These are phyloP conservation scores for Halesus radiatus DNA, from an alignment of 1,140 invertebrate species.

Conservation along the genomic window DNA sequence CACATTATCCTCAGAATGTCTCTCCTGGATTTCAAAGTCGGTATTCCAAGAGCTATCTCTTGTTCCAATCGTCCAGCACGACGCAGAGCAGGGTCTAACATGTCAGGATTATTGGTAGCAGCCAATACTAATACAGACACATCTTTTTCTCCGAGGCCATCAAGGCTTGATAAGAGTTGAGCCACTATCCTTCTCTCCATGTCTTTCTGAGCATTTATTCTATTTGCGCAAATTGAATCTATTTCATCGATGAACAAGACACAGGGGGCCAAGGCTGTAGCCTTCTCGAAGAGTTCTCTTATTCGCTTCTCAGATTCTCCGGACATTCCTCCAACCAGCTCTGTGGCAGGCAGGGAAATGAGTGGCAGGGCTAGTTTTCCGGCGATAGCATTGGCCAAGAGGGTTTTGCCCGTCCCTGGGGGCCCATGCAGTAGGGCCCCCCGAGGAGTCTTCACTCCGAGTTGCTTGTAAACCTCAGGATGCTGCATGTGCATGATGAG, in stretches of 20 bases:
- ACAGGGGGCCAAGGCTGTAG: slow-evolving; percentile 80
- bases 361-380: slow-evolving; percentile 81
- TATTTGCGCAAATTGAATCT: slow-evolving; percentile 89
- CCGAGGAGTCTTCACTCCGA: slow-evolving; percentile 86
- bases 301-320: slow-evolving; percentile 96
- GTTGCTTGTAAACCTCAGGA: slow-evolving; percentile 83
- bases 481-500: slow-evolving; percentile 87
- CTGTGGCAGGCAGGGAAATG: slow-evolving; percentile 89
- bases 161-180: slow-evolving; percentile 90
- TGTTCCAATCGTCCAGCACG: slow-evolving; percentile 93
- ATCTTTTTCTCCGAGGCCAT: slow-evolving; percentile 80
- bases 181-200: slow-evolving; percentile 97
- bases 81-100: slow-evolving; percentile 92
- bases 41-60: slow-evolving; percentile 95
- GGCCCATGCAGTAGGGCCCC: slow-evolving; percentile 93
- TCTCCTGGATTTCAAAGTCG: slow-evolving; percentile 84
- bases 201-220: slow-evolving; percentile 90
- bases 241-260: slow-evolving; percentile 96
- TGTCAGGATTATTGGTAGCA: slow-evolving; percentile 94
- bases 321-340: slow-evolving; percentile 94
- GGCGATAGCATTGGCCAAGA: slow-evolving; percentile 92
- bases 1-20: slow-evolving; percentile 82
- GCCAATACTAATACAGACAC: slow-evolving; percentile 90
- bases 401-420: slow-evolving; percentile 93
- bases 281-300: slow-evolving; percentile 90